These are phyloP conservation scores for Morpho deidamia DNA, from an alignment of 2,888 invertebrate genomes.

Conservation along the genomic window DNA sequence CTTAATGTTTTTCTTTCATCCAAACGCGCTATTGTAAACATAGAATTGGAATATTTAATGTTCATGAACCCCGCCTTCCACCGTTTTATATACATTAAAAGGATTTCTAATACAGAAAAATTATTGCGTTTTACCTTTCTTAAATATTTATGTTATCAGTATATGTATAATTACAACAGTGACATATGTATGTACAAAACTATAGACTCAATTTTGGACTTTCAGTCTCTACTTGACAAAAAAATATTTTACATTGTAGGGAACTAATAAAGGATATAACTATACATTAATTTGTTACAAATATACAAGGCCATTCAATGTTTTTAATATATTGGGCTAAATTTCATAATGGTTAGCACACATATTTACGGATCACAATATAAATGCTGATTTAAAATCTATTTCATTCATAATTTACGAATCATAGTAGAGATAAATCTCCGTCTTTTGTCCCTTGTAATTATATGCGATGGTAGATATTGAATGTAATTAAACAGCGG, in stretches of 20 bases:
- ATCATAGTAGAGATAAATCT: too few species aligned
- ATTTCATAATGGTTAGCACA: slow-evolving; percentile 6
- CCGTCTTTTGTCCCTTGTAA: too few species aligned
- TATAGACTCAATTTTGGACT: slow-evolving; percentile 77
- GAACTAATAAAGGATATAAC: slow-evolving; percentile 49
- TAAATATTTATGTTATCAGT: slow-evolving; percentile 66
- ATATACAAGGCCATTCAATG: slow-evolving; percentile 62
- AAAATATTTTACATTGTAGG: slow-evolving; percentile 54
- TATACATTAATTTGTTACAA: slow-evolving; percentile 56
- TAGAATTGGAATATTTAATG: background rate
- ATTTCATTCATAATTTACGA: too few species aligned
- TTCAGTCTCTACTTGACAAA: slow-evolving; percentile 72
- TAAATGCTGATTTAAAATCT: background rate
- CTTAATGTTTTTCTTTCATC: too few species aligned
- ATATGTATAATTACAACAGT: slow-evolving; percentile 70
- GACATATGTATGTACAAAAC: slow-evolving; percentile 71
- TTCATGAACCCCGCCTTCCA: slow-evolving; percentile 39
- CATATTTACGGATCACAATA: background rate
- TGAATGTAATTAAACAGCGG: too few species aligned
- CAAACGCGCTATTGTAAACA: slow-evolving; percentile 4
- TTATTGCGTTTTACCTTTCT: slow-evolving; percentile 71
- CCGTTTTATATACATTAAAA: slow-evolving; percentile 59
- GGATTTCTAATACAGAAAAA: slow-evolving; percentile 69
- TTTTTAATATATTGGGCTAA: slow-evolving; percentile 30
- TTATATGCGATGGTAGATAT: too few species aligned